Conservation (phyloP, 2,888 invertebrate species). For the Machimus atricapillus region DNA sequence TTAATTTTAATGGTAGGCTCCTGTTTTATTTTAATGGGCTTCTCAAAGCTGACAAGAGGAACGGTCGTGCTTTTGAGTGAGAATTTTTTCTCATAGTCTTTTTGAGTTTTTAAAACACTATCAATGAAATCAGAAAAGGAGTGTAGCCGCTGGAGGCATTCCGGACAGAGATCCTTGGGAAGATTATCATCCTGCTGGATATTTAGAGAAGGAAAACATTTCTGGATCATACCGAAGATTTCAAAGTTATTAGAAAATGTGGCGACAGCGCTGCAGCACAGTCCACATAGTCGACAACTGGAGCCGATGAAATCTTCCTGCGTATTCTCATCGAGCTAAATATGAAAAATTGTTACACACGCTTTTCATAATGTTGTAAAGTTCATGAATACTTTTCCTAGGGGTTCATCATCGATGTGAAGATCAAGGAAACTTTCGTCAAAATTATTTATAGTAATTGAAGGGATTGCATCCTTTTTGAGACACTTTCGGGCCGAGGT, state of each 20-base stretch:
- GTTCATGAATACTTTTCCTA: neutral
- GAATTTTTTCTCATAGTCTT: constrained; percentile 55
- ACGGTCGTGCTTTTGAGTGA: constrained; percentile 23
- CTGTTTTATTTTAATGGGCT: constrained; percentile 59
- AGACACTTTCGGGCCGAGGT: constrained; percentile 28
- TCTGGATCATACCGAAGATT: constrained; percentile 59
- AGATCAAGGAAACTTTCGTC: constrained; percentile 37
- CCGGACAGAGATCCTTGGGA: constrained; percentile 57
- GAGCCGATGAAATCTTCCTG: neutral
- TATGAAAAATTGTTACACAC: neutral
- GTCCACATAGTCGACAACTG: constrained; percentile 58
- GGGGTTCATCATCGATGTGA: neutral
- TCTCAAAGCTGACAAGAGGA: constrained; percentile 45
- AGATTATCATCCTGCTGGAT: constrained; percentile 58
- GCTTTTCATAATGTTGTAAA: neutral
- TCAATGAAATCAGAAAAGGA: constrained; percentile 59
- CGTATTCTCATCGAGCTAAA: neutral
- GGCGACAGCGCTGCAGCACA: constrained; percentile 52
- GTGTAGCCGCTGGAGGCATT: constrained; percentile 55
- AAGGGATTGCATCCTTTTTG: constrained; percentile 30
- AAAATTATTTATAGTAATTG: constrained; percentile 41
- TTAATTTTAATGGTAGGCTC: constrained; percentile 60
- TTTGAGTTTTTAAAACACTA: constrained; percentile 57
- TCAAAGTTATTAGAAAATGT: constrained; percentile 59
- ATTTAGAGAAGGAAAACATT: constrained; percentile 60